Conservation (phyloP, 2,113 vertebrate genomes). For the Lontra canadensis region DNA sequence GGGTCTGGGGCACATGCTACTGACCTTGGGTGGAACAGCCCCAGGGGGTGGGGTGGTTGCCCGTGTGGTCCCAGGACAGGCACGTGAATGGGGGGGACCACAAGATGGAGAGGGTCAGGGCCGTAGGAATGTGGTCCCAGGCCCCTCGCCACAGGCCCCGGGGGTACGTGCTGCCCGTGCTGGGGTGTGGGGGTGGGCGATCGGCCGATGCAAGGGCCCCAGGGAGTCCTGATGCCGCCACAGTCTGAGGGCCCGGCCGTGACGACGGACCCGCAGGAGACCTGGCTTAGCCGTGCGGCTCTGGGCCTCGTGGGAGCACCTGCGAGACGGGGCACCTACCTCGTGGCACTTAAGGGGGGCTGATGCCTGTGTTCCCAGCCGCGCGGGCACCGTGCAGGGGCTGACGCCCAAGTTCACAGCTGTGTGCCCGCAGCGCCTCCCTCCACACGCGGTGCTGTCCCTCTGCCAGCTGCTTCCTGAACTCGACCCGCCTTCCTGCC, state of each 20-base stretch:
- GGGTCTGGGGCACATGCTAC: no score
- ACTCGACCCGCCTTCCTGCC: not conserved
- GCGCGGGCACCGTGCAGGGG: rapidly evolving
- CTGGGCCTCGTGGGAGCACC: rapidly evolving
- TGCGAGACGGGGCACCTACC: no score
- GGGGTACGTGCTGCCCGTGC: not conserved
- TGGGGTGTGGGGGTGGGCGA: no score
- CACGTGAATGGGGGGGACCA: not conserved
- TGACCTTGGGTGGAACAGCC: not conserved
- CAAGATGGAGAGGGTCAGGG: not conserved
- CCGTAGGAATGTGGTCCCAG: not conserved
- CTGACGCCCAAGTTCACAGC: no score
- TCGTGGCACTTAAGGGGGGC: rapidly evolving
- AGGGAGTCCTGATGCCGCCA: rapidly evolving
- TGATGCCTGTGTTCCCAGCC: no score
- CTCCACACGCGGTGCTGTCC: rapidly evolving
- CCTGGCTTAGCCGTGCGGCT: not conserved
- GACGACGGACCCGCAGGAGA: not conserved
- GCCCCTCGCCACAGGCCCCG: no score
- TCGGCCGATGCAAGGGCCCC: no score
- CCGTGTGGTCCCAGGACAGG: not conserved
- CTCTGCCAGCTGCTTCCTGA: not conserved
- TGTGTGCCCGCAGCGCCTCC: rapidly evolving
- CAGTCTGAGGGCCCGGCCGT: not conserved
- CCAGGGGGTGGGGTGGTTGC: rapidly evolving